Conservation (phyloP, 53 echinoderm and acorn worm genomes). For the Echinometra lucunter region DNA sequence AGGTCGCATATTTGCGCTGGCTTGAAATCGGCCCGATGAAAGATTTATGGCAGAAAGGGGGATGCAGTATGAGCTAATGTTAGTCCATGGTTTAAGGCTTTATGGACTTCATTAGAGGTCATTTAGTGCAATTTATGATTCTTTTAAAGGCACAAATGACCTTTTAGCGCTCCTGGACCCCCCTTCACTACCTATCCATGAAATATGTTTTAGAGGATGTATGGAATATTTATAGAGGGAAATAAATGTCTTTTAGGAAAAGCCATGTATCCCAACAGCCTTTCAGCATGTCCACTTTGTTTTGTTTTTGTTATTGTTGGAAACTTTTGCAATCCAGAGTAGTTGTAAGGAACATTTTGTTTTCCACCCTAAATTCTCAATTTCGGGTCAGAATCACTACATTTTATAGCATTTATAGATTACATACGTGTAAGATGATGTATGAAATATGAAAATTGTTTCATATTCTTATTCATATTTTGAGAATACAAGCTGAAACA, state of each 20-base stretch:
- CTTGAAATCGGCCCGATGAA: slow-evolving; percentile 39
- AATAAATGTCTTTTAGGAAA: not conserved
- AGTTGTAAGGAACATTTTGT: no score
- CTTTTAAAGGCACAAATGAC: slow-evolving; percentile 20
- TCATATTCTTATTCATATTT: no score
- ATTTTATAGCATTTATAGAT: no score
- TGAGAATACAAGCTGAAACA: no score
- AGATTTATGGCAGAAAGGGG: slow-evolving; percentile 31
- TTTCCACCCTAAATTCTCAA: no score
- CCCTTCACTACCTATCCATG: not conserved
- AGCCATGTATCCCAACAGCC: not conserved
- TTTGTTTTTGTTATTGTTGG: no score
- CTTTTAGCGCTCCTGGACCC: not conserved
- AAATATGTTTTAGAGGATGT: not conserved
- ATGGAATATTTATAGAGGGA: not conserved
- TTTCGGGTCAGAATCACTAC: no score
- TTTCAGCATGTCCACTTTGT: not conserved
- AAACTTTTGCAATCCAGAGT: no score
- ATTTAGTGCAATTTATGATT: slow-evolving; percentile 39
- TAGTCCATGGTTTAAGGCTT: not conserved
- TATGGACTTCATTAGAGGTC: slow-evolving; percentile 11
- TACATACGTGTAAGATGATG: no score
- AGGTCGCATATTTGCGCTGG: slow-evolving; percentile 47
- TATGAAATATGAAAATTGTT: no score
- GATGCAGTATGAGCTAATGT: slow-evolving; percentile 43